Evolutionary conservation across 2,888 invertebrate genomes (phyloP).

Genomic region (Drosophila aldrichi): DNA sequence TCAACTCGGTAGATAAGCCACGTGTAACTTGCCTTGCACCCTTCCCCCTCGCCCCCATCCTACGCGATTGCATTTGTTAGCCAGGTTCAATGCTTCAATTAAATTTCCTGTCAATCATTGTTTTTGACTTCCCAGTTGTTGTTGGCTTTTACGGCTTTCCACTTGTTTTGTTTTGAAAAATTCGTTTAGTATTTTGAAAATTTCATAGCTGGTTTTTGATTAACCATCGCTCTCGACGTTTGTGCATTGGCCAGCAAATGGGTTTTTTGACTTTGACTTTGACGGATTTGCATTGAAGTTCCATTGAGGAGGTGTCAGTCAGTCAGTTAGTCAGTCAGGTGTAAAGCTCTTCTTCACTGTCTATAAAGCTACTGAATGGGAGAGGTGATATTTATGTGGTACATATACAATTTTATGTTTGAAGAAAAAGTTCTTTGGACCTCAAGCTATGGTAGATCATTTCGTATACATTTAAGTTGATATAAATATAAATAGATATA

Average conservation of each 20-base stretch:
- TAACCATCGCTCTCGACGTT: conserved; percentile 39
- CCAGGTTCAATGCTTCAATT: conserved; percentile 74
- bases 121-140: conserved; percentile 26
- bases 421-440: background rate
- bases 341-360: background rate
- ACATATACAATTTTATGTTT: too few relatives aligned
- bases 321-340: conserved; percentile 25
- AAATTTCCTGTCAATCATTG: conserved; percentile 72
- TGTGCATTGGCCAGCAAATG: conserved; percentile 41
- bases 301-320: conserved; percentile 22
- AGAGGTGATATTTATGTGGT: background rate
- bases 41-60: background rate
- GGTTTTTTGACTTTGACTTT: conserved; percentile 59
- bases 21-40: background rate
- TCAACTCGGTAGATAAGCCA: conserved; percentile 23
- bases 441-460: background rate
- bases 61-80: conserved; percentile 12
- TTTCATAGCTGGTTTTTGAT: conserved; percentile 64
- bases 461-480: too few relatives aligned
- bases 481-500: background rate
- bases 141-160: conserved; percentile 27
- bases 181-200: conserved; percentile 35
- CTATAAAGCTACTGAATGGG: background rate
- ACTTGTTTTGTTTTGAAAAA: conserved; percentile 36
- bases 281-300: conserved; percentile 55